Evolutionary conservation across 2,888 invertebrate genomes (phyloP).

Genomic region (Salpingus planirostris): DNA sequence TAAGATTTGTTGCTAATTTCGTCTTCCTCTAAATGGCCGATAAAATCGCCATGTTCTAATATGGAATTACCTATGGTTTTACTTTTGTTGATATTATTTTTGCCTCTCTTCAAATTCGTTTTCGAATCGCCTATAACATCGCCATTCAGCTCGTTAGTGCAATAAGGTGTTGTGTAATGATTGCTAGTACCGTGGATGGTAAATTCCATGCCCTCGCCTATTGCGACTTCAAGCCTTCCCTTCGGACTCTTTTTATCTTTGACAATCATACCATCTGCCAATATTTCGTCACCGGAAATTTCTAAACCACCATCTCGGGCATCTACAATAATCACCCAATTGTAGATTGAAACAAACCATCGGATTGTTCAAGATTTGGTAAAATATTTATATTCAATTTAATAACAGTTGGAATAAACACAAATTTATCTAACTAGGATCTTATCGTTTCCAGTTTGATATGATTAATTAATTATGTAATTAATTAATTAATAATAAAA

Average conservation of each 20-base stretch:
- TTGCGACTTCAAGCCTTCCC: constrained; percentile 83
- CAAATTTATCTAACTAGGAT: constrained; percentile 16
- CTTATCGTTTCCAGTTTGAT: constrained; percentile 4
- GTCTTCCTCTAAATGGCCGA: constrained; percentile 53
- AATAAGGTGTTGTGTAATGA: not conserved
- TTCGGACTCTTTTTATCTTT: constrained; percentile 79
- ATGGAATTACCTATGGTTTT: constrained; percentile 71
- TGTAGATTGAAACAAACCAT: not conserved
- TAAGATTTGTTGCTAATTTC: constrained; percentile 85
- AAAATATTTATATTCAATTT: constrained; percentile 4
- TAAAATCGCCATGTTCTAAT: constrained; percentile 37
- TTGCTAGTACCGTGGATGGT: constrained; percentile 78
- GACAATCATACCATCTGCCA: constrained; percentile 77
- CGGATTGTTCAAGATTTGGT: not conserved
- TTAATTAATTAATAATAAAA: too few species aligned
- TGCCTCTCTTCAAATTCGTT: constrained; percentile 73
- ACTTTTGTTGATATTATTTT: constrained; percentile 65
- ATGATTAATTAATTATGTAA: too few species aligned
- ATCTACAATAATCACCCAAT: constrained; percentile 42
- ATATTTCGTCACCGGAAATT: constrained; percentile 51
- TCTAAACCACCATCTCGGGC: constrained; percentile 47
- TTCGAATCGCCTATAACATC: constrained; percentile 60
- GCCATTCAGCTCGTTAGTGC: constrained; percentile 1
- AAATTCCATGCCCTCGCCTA: constrained; percentile 89
- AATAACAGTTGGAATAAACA: constrained; percentile 23